These are phyloP conservation scores for Petrocephalus schoutedeni DNA, from an alignment of 2,797 vertebrate genomes.

Conservation along the genomic window DNA sequence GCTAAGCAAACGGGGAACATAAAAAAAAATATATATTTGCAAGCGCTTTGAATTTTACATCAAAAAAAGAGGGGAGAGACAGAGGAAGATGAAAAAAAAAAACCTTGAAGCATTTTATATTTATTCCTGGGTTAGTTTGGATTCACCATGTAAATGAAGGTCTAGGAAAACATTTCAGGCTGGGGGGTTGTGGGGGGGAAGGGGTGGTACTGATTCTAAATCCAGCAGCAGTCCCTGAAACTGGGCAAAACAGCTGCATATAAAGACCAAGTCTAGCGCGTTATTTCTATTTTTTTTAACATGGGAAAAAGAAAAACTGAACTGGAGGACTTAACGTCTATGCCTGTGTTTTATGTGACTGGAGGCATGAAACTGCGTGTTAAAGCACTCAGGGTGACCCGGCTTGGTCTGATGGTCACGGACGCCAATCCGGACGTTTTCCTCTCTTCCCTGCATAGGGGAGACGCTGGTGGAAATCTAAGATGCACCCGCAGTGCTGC, in stretches of 20 bases:
- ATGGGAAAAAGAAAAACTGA: neutral
- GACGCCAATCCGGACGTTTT: neutral
- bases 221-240: conserved; percentile 6
- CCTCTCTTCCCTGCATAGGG: neutral
- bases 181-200: conserved; percentile 15
- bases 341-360: neutral
- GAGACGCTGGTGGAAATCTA: neutral
- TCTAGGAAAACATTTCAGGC: conserved; percentile 44
- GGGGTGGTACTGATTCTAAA: neutral
- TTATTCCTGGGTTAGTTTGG: conserved; percentile 53
- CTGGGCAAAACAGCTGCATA: neutral
- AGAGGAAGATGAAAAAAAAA: neutral
- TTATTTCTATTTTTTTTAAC: neutral
- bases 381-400: neutral
- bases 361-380: neutral
- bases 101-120: conserved; percentile 52
- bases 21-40: conserved; percentile 75
- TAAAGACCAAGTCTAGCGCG: neutral
- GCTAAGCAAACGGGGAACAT: conserved; percentile 77
- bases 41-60: conserved; percentile 86
- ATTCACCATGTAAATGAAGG: conserved; percentile 71
- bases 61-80: conserved; percentile 53
- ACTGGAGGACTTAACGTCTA: neutral
- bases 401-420: neutral
- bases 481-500: neutral